Conservation (phyloP, 2,113 vertebrate genomes). For the Chlamydotis undulata region DNA sequence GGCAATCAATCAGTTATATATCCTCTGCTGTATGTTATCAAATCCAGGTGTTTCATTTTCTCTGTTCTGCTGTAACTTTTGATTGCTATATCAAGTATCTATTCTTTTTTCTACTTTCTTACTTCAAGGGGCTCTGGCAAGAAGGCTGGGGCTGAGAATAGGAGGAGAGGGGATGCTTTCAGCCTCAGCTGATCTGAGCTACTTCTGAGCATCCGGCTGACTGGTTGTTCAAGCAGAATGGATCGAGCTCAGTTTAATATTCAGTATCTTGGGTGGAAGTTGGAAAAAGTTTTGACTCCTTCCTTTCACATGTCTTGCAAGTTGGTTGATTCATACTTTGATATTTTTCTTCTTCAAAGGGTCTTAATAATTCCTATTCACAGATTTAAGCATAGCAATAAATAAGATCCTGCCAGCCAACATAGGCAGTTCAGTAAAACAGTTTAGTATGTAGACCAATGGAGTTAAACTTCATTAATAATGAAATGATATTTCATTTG, state of each 20-base stretch:
- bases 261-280: neutral
- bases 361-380: neutral
- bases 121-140: neutral
- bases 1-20: neutral
- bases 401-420: neutral
- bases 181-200: neutral
- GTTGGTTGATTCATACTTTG: neutral
- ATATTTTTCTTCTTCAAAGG: neutral
- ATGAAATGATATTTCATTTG: neutral
- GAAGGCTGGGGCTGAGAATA: neutral
- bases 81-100: neutral
- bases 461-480: neutral
- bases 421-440: neutral
- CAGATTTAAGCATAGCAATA: neutral
- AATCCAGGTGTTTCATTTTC: slow-evolving; percentile 36
- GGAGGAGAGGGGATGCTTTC: neutral
- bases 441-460: neutral
- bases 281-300: neutral
- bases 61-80: neutral
- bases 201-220: neutral
- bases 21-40: neutral
- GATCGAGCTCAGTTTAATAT: neutral
- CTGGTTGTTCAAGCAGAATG: neutral
- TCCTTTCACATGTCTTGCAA: neutral
- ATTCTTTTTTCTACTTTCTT: neutral